Base-by-base conservation (phyloP, 2,797 vertebrate genomes). In the Clamator glandarius region DNA sequence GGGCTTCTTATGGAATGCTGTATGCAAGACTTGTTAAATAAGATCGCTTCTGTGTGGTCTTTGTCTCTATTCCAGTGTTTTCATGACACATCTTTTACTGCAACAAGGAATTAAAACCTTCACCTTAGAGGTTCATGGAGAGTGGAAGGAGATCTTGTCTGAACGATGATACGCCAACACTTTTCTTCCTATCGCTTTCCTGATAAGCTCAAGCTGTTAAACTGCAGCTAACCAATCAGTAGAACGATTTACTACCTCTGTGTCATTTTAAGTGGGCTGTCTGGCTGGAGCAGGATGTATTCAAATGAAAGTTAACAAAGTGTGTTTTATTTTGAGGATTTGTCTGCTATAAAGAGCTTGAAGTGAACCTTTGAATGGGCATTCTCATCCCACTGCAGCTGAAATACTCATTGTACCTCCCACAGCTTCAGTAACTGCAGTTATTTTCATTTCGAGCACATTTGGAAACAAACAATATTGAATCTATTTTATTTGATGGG, bases 1-100 rank as follows among this genome's bases (percentile, higher is more conserved):
- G 12, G 19, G 24, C 48, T 96, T 91, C 61, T 90, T 74, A 64
- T 61, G 67, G 36, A 80, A 64, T 79, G 51, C 50, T 74, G 8
- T 41, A 33, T 29, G 41, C 16, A 80, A 46, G 36, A 6, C 76
- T 73, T 89, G 74, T 73, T 57, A 61, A 91, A 82, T 84, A 69
- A 79, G 80, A 82, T 55, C 77, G 93, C 91, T 97, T 93, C 92
- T 96, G 95, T 93, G 95, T 96, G 93, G 95, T 89, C 87, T 91
- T 90, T 92, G 83, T 92, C 85, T 63, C 44, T 64, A 33, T 93
- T 35, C n/a, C 80, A 52, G 50, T 87, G 87, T 86, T 91, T 92
- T 79, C 52, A 16, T 48, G 87, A 73, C 83, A 62, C 61, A 24
- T 91, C 83, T 95, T 93, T 93, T 89, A 84, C 74, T 2, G 17